phyloP scores from a whole-genome alignment of 2,888 invertebrate species.

The Drosophila pseudotalamancana region DNA sequence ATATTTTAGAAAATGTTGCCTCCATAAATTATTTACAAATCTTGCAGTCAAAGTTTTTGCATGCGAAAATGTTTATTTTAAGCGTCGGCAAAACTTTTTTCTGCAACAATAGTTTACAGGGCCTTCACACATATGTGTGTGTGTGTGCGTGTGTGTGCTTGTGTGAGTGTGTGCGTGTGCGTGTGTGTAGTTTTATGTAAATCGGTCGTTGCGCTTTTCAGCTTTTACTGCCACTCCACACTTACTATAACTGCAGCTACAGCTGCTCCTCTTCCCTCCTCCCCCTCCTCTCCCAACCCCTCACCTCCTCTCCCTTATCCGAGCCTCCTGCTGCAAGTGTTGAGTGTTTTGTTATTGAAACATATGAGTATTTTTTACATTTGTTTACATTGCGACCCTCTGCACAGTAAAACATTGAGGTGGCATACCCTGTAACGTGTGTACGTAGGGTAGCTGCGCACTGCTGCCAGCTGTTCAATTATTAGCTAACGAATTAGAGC shows the following conservation, averaged over 20 bases:
- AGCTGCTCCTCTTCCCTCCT: neutral
- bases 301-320: neutral
- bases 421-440: conserved; percentile 8
- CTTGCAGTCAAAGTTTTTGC: conserved; percentile 46
- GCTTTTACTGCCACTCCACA: conserved; percentile 22
- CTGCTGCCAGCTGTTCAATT: no score
- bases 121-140: conserved; percentile 3
- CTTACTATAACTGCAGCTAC: neutral
- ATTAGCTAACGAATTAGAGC: no score
- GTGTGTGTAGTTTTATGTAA: conserved; percentile 56
- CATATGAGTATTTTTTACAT: conserved; percentile 65
- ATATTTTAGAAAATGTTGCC: conserved; percentile 50
- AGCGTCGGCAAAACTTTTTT: conserved; percentile 44
- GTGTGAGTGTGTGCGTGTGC: neutral
- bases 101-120: conserved; percentile 36
- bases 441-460: neutral
- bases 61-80: conserved; percentile 33
- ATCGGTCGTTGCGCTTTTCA: conserved; percentile 72
- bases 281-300: neutral
- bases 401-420: conserved; percentile 26
- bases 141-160: conserved; percentile 8
- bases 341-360: conserved; percentile 80
- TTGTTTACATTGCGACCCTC: conserved; percentile 41
- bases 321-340: conserved; percentile 46
- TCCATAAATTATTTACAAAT: conserved; percentile 65